A percentile compares a stretch with the other conserved stretches of the same genome.
These are phyloP conservation scores for Enteromius trimaculatus DNA, from an alignment of 2,797 vertebrate species.

Conservation along the genomic window DNA sequence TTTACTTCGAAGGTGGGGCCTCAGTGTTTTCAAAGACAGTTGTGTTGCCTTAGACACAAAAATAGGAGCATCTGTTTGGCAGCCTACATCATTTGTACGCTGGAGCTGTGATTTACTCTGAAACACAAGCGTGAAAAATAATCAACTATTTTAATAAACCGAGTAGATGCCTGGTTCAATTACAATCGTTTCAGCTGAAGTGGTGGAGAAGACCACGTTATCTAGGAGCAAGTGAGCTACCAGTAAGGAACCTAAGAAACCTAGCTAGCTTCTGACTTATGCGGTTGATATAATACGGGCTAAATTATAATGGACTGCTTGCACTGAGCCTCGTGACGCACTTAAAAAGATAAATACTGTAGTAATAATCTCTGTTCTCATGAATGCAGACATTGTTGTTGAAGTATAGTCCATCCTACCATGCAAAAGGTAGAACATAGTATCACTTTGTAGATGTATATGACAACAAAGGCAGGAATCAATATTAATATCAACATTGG, in stretches of 20 bases:
- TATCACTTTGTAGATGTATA: neutral
- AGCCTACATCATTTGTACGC: neutral
- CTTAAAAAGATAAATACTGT: no score
- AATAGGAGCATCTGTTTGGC: neutral
- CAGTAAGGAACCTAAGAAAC: neutral
- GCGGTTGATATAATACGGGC: neutral
- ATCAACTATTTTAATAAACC: neutral
- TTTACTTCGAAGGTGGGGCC: slow-evolving; percentile 5
- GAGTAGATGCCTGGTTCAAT: neutral
- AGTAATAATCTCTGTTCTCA: no score
- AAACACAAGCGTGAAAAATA: neutral
- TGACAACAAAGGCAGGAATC: neutral
- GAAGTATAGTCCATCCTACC: no score
- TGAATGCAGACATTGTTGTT: no score
- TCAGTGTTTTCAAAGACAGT: neutral
- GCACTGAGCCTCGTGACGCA: no score
- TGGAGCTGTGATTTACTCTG: neutral
- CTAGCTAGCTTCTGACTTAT: neutral
- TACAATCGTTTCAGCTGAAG: no score
- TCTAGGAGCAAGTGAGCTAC: neutral
- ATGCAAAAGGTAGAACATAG: no score
- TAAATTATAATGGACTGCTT: neutral
- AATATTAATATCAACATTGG: neutral
- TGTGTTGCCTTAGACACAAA: neutral
- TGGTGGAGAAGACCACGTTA: neutral